Conservation (phyloP, 2,888 invertebrate genomes). For the Galerucella calmariensis region DNA sequence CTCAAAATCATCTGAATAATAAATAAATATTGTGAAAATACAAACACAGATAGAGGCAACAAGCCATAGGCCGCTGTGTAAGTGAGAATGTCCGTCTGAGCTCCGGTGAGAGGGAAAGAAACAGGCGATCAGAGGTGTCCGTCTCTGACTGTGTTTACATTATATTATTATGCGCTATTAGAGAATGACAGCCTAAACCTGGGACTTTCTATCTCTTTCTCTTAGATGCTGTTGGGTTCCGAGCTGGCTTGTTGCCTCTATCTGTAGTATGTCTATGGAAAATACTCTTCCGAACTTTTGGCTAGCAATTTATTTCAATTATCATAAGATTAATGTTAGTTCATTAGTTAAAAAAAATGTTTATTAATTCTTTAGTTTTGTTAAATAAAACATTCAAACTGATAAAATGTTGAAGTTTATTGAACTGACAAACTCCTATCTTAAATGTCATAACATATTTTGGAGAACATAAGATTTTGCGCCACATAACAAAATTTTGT, state of each 20-base stretch:
- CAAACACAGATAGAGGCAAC: not conserved
- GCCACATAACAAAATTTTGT: not conserved
- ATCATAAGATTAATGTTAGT: not conserved
- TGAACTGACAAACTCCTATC: not conserved
- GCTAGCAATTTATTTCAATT: not conserved
- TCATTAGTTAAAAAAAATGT: constrained; percentile 6
- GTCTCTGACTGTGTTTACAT: too few relatives aligned
- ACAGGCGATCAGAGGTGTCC: too few relatives aligned
- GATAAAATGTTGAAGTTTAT: not conserved
- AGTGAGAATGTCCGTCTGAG: too few relatives aligned
- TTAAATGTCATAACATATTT: too few relatives aligned
- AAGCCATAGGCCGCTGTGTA: too few relatives aligned
- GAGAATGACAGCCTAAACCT: too few relatives aligned
- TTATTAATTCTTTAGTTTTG: not conserved
- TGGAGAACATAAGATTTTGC: not conserved
- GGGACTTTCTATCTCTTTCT: too few relatives aligned
- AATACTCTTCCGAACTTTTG: not conserved
- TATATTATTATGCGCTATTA: too few relatives aligned
- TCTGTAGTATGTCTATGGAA: too few relatives aligned
- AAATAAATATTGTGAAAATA: not conserved
- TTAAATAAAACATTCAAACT: not conserved
- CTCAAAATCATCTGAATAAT: not conserved
- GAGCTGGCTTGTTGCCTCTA: too few relatives aligned
- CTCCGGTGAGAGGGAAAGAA: too few relatives aligned
- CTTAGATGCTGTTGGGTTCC: too few relatives aligned